A percentile compares a stretch with the other conserved stretches of the same genome.
phyloP scores from a whole-genome alignment of 37 sponge, comb jelly and placozoan genomes.

The Theonella swinhoei region DNA sequence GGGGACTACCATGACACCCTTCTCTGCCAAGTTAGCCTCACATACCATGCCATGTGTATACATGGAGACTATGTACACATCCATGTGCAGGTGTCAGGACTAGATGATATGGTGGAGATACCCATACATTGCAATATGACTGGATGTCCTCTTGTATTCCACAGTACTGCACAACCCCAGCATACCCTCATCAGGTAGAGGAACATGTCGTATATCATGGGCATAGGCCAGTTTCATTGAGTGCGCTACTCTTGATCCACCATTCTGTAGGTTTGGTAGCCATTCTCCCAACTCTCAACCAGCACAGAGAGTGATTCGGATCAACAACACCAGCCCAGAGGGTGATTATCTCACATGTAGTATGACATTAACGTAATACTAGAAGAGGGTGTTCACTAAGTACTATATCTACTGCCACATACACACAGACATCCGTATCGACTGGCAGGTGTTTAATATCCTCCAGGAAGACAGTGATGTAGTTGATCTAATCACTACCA shows the following conservation, averaged over 20 bases:
- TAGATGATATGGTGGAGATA: constrained; percentile 32
- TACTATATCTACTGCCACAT: background rate
- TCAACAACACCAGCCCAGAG: constrained; percentile 58
- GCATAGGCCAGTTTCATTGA: too few species aligned
- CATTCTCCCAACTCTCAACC: constrained; percentile 23
- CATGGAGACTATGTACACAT: background rate
- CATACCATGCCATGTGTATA: background rate
- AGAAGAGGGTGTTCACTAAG: too few species aligned
- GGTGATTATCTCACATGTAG: constrained; percentile 25
- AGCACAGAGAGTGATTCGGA: constrained; percentile 38
- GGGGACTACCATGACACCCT: constrained; percentile 81
- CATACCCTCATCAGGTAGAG: constrained; percentile 49
- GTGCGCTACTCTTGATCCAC: too few species aligned
- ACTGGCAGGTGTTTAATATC: constrained; percentile 63
- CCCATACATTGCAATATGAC: constrained; percentile 41
- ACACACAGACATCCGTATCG: constrained; percentile 41
- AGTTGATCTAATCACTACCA: constrained; percentile 49
- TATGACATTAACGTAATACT: too few species aligned
- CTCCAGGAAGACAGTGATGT: constrained; percentile 53
- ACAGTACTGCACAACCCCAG: constrained; percentile 49
- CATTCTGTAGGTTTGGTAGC: constrained; percentile 55
- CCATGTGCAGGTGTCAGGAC: constrained; percentile 55
- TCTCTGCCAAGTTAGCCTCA: constrained; percentile 37
- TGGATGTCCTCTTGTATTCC: constrained; percentile 75
- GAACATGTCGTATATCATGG: background rate